Conservation (phyloP, 2,797 vertebrate genomes). For the Acanthopagrus latus region DNA sequence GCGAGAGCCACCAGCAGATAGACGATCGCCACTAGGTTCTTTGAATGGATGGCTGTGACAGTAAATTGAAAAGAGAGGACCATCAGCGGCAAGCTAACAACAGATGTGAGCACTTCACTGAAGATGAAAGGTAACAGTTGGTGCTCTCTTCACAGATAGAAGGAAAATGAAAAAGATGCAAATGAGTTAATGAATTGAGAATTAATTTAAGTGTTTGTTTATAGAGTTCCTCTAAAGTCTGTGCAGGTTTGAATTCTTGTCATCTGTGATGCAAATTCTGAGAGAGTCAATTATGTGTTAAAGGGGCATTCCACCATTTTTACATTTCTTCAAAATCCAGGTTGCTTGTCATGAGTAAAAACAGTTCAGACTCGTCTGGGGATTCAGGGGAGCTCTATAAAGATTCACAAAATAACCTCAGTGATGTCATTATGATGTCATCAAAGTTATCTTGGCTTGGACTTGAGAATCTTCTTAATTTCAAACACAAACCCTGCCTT, state of each 20-base stretch:
- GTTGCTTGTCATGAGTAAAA: neutral
- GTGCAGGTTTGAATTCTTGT: neutral
- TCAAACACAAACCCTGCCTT: neutral
- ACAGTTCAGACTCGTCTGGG: neutral
- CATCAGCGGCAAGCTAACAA: neutral
- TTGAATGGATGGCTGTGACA: conserved; percentile 91
- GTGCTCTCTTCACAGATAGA: neutral
- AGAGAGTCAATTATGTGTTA: neutral
- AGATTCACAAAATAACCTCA: neutral
- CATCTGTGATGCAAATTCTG: conserved; percentile 16
- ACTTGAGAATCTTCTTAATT: neutral
- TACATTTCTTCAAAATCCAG: neutral
- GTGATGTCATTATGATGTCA: neutral
- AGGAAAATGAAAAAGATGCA: neutral
- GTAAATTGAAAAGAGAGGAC: neutral
- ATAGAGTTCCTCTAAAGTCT: neutral
- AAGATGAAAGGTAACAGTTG: conserved; percentile 7
- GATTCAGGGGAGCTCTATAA: neutral
- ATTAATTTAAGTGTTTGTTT: conserved; percentile 8
- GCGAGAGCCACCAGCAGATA: conserved; percentile 93
- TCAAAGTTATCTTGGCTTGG: neutral
- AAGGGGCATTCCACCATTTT: neutral
- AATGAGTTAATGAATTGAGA: neutral
- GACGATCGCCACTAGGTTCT: conserved; percentile 94
- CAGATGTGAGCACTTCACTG: neutral